Evolutionary conservation across 2,797 vertebrate genomes (phyloP).

Genomic region (Halcyon chelicuti): DNA sequence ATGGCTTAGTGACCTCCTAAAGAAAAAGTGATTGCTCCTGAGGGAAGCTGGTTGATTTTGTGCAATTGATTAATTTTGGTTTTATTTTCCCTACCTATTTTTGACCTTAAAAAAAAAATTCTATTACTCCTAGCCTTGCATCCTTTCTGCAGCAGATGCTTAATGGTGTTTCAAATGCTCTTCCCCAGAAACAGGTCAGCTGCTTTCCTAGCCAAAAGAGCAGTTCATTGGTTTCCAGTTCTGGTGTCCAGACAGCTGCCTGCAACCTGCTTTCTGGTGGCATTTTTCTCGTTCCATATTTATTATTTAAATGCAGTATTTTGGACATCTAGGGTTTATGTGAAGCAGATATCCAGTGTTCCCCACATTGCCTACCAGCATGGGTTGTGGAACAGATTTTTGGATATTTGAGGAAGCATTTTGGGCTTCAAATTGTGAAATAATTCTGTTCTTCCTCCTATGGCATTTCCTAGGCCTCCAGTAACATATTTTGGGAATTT

Average conservation of each 20-base stretch:
- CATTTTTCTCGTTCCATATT: background rate
- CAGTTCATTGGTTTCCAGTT: background rate
- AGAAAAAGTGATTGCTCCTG: background rate
- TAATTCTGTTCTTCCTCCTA: background rate
- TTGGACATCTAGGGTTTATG: background rate
- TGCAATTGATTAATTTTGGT: background rate
- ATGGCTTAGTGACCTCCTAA: background rate
- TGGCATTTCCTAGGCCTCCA: background rate
- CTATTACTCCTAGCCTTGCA: background rate
- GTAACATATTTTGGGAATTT: background rate
- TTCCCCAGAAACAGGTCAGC: accelerated
- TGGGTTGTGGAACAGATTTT: background rate
- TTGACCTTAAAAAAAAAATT: background rate
- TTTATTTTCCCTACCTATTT: background rate
- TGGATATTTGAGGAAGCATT: background rate
- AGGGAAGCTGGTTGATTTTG: background rate
- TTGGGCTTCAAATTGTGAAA: background rate
- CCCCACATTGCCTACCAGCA: background rate
- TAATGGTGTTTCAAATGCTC: background rate
- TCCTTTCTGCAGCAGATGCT: background rate
- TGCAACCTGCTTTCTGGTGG: background rate
- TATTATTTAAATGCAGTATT: background rate
- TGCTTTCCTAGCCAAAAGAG: background rate
- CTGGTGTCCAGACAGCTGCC: accelerated
- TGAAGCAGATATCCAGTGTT: background rate